These are phyloP conservation scores for Manis javanica DNA, from an alignment of 2,797 vertebrate species.

Conservation along the genomic window DNA sequence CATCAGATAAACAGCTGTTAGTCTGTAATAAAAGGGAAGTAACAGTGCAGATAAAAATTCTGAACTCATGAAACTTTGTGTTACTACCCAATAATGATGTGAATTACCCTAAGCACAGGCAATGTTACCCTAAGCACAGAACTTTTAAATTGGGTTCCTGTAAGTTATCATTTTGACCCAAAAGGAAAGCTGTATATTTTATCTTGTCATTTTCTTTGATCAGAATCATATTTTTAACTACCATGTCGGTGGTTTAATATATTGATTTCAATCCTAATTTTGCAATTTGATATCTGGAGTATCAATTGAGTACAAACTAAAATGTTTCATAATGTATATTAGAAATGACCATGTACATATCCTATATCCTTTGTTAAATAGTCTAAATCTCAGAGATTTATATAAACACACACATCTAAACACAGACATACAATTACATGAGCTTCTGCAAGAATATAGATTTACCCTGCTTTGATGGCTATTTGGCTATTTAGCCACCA, in stretches of 20 bases:
- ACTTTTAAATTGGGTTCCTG: background rate
- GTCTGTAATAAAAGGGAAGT: background rate
- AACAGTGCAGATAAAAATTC: background rate
- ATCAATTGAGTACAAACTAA: background rate
- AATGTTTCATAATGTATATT: background rate
- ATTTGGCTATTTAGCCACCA: background rate
- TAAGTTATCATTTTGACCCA: background rate
- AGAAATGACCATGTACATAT: background rate
- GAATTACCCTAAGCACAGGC: background rate
- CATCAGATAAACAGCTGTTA: background rate
- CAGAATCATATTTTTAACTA: background rate
- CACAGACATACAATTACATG: background rate
- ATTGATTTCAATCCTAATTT: constrained; percentile 38
- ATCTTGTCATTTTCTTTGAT: background rate
- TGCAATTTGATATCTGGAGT: background rate
- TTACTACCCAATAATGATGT: background rate
- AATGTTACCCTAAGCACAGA: background rate
- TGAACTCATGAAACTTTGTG: background rate
- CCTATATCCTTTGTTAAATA: background rate
- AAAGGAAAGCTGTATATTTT: background rate
- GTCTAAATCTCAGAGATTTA: background rate
- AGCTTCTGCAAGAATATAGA: background rate
- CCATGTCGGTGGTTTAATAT: background rate
- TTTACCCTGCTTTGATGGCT: background rate
- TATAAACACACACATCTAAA: background rate